Conservation (phyloP, 2,797 vertebrate species). For the Momotus momota region DNA sequence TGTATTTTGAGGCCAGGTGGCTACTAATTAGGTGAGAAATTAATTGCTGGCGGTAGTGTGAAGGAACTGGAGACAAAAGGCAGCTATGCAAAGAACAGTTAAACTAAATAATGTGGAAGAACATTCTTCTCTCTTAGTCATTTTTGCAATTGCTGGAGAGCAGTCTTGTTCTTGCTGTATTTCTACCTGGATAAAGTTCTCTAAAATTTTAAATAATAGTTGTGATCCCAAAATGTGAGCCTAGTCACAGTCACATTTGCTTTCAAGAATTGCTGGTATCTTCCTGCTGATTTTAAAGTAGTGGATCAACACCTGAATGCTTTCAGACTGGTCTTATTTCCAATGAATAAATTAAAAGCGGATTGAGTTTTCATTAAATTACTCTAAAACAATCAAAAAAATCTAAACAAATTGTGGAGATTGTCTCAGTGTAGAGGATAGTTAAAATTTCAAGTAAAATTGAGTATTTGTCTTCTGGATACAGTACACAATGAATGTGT, state of each 20-base stretch:
- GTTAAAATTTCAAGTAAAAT: neutral
- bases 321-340: neutral
- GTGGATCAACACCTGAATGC: neutral
- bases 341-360: neutral
- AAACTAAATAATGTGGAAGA: neutral
- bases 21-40: neutral
- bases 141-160: neutral
- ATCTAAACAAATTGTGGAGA: neutral
- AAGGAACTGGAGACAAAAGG: neutral
- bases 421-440: neutral
- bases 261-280: neutral
- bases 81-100: neutral
- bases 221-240: neutral
- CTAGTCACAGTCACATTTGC: neutral
- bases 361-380: neutral
- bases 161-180: neutral
- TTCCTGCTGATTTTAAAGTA: neutral
- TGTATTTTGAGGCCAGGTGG: neutral
- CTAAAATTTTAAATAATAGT: neutral
- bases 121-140: accelerated
- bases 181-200: neutral
- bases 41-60: neutral
- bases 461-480: neutral
- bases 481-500: neutral
- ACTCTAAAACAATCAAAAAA: neutral